phyloP scores from a whole-genome alignment of 2,797 vertebrate genomes.

The Intellagama lesueurii region DNA sequence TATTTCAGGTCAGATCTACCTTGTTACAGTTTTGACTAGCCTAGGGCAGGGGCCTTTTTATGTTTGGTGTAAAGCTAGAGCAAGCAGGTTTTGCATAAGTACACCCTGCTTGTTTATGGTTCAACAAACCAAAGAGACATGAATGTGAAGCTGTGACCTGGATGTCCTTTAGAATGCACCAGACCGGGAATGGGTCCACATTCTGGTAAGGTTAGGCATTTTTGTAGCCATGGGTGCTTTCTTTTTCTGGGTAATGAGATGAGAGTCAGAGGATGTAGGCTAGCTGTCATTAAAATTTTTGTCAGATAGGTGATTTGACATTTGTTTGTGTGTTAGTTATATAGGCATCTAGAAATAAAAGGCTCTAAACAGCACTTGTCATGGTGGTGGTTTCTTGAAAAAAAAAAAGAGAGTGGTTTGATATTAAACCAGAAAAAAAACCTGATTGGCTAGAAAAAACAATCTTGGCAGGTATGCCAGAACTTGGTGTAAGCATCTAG shows the following conservation, averaged over 20 bases:
- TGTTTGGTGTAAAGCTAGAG: conserved; percentile 23
- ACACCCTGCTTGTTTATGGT: conserved; percentile 14
- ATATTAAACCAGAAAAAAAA: neutral
- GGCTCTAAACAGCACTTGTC: neutral
- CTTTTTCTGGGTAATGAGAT: neutral
- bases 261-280: neutral
- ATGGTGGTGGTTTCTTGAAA: neutral
- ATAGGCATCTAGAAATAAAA: neutral
- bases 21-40: conserved; percentile 18
- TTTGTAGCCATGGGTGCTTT: neutral
- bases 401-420: neutral
- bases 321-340: neutral
- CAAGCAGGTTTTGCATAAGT: conserved; percentile 25
- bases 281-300: neutral
- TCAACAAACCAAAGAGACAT: conserved; percentile 4
- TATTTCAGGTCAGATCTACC: conserved; percentile 8
- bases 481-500: neutral
- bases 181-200: neutral
- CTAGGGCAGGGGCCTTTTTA: conserved; percentile 7
- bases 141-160: neutral
- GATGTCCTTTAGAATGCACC: conserved; percentile 14
- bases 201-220: neutral
- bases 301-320: neutral
- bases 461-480: neutral
- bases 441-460: neutral